phyloP scores from a whole-genome alignment of 2,888 invertebrate genomes.

The Dastarcus helophoroides region DNA sequence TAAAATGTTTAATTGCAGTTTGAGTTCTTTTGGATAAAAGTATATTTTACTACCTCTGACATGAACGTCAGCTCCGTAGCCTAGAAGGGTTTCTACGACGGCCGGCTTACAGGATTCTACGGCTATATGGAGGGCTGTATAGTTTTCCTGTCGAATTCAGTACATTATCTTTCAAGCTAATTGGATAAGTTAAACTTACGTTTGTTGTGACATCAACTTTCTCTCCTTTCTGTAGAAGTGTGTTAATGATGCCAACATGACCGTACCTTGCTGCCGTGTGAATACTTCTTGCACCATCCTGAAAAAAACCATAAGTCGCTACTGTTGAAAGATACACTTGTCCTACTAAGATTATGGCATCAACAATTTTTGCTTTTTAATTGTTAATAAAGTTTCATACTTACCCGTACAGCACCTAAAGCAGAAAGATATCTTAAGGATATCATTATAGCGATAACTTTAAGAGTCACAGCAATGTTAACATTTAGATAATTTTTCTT shows the following conservation, averaged over 20 bases:
- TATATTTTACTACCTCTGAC: constrained; percentile 50
- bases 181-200: constrained; percentile 43
- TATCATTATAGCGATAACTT: too few species aligned
- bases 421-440: too few species aligned
- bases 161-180: background rate
- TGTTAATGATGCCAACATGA: constrained; percentile 94
- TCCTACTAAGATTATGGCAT: too few species aligned
- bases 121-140: constrained; percentile 95
- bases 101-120: constrained; percentile 89
- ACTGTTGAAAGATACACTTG: too few species aligned
- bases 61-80: constrained; percentile 95
- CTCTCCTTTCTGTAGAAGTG: constrained; percentile 90
- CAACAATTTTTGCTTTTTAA: too few species aligned
- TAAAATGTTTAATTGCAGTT: too few species aligned
- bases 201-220: constrained; percentile 92
- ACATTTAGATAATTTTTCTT: too few species aligned
- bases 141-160: constrained; percentile 69
- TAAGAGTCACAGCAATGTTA: too few species aligned
- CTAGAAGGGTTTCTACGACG: constrained; percentile 89
- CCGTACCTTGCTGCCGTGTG: constrained; percentile 97
- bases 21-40: too few species aligned
- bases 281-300: constrained; percentile 92
- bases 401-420: too few species aligned
- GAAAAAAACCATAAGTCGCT: too few species aligned
- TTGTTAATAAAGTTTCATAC: too few species aligned